Evolutionary conservation across 2,797 vertebrate genomes (phyloP).

Genomic region (Bryconaethiops microstoma): DNA sequence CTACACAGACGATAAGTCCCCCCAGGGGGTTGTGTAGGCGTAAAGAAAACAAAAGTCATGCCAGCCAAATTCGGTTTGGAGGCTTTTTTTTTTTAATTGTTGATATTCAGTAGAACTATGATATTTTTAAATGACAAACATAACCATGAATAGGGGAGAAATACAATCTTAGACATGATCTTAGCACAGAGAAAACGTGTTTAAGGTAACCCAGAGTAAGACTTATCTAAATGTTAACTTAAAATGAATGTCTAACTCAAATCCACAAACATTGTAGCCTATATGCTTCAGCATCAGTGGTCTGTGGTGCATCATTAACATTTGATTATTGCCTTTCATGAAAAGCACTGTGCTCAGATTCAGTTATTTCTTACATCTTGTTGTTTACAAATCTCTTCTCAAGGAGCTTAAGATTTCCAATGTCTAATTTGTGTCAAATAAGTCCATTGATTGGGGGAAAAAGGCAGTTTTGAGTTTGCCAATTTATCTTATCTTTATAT

Average conservation of each 20-base stretch:
- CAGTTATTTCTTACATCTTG: too few relatives aligned
- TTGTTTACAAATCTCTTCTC: too few relatives aligned
- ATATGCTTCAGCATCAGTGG: background rate
- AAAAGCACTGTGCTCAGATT: too few relatives aligned
- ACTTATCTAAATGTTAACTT: too few relatives aligned
- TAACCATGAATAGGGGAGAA: background rate
- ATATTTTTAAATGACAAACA: background rate
- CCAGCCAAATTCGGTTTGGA: background rate
- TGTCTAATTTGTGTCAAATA: too few relatives aligned
- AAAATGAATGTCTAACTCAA: too few relatives aligned
- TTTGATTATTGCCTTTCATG: too few relatives aligned
- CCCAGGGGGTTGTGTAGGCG: background rate
- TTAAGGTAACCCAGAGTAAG: background rate
- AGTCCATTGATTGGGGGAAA: too few relatives aligned
- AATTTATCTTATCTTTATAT: too few relatives aligned
- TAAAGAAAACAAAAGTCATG: conserved; percentile 6
- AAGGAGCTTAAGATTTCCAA: too few relatives aligned
- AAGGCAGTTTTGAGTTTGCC: too few relatives aligned
- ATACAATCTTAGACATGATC: too few relatives aligned
- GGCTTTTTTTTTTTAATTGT: background rate
- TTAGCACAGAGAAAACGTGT: background rate
- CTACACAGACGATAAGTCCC: conserved; percentile 21
- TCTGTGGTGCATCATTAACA: background rate
- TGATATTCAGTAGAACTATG: background rate
- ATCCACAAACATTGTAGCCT: background rate